phyloP scores from a whole-genome alignment of 2,113 vertebrate genomes.

The Sardina pilchardus region DNA sequence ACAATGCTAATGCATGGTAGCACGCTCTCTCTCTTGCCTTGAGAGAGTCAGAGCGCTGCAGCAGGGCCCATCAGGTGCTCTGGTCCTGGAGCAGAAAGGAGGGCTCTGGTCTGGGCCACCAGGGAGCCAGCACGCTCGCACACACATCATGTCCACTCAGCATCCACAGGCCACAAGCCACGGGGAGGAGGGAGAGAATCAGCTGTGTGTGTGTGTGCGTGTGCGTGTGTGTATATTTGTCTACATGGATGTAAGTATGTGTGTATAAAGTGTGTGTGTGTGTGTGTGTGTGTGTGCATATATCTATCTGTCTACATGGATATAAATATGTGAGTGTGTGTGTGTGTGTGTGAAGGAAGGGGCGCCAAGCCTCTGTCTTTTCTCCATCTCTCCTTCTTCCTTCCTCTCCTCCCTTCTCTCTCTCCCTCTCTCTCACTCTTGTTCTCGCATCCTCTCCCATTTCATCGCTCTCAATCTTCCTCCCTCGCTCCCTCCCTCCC shows the following conservation, averaged over 20 bases:
- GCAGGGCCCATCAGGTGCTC: neutral
- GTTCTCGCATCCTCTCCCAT: neutral
- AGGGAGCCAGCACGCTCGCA: slow-evolving; percentile 34
- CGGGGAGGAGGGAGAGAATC: slow-evolving; percentile 54
- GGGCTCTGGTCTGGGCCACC: neutral
- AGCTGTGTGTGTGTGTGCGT: neutral
- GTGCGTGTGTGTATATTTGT: neutral
- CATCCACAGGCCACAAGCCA: slow-evolving; percentile 59
- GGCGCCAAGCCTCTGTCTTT: neutral
- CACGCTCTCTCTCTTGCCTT: neutral
- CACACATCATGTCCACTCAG: slow-evolving; percentile 39
- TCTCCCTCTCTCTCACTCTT: slow-evolving; percentile 8
- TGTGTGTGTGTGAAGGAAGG: neutral
- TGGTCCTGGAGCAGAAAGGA: neutral
- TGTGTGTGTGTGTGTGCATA: neutral
- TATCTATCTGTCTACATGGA: neutral
- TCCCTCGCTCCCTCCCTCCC: neutral
- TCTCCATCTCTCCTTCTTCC: neutral
- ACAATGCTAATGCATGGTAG: neutral
- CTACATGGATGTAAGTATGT: neutral
- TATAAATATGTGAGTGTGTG: neutral
- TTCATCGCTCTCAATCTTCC: slow-evolving; percentile 13
- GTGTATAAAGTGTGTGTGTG: neutral
- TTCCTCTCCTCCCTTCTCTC: neutral
- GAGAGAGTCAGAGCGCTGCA: neutral